phyloP scores from a whole-genome alignment of 2,888 invertebrate species.

The Cataglyphis livida region DNA sequence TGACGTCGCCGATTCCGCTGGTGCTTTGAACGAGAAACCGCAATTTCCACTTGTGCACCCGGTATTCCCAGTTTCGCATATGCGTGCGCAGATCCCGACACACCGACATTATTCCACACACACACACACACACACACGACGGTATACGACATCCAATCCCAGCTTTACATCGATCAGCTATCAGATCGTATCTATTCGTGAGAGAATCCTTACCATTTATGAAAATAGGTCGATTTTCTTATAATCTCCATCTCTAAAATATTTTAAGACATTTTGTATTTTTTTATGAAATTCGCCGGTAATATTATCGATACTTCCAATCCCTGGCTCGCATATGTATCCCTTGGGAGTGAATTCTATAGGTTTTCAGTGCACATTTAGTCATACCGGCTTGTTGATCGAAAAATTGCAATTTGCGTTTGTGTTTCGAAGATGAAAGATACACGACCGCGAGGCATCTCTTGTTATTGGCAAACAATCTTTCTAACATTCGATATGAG shows the following conservation, averaged over 20 bases:
- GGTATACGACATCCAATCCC: constrained; percentile 35
- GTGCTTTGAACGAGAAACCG: constrained; percentile 51
- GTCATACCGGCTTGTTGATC: constrained; percentile 26
- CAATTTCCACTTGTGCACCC: constrained; percentile 54
- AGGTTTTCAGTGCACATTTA: constrained; percentile 13
- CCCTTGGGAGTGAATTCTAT: constrained; percentile 26
- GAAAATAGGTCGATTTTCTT: constrained; percentile 28
- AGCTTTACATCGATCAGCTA: constrained; percentile 29
- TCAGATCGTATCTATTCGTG: neutral
- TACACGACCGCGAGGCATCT: constrained; percentile 5
- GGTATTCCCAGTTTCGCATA: constrained; percentile 39
- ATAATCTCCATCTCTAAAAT: neutral
- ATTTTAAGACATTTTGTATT: constrained; percentile 8
- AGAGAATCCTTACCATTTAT: constrained; percentile 6
- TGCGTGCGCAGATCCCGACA: constrained; percentile 36
- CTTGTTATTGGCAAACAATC: constrained; percentile 5
- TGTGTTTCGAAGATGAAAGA: constrained; percentile 16
- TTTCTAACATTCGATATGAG: neutral
- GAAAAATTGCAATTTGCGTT: constrained; percentile 43
- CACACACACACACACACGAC: constrained; percentile 19
- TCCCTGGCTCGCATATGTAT: neutral
- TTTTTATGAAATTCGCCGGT: neutral
- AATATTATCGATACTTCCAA: constrained; percentile 12
- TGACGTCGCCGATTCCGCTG: constrained; percentile 41
- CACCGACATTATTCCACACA: constrained; percentile 29